Conservation (phyloP, 2,113 vertebrate species). For the Rhineura floridana region DNA sequence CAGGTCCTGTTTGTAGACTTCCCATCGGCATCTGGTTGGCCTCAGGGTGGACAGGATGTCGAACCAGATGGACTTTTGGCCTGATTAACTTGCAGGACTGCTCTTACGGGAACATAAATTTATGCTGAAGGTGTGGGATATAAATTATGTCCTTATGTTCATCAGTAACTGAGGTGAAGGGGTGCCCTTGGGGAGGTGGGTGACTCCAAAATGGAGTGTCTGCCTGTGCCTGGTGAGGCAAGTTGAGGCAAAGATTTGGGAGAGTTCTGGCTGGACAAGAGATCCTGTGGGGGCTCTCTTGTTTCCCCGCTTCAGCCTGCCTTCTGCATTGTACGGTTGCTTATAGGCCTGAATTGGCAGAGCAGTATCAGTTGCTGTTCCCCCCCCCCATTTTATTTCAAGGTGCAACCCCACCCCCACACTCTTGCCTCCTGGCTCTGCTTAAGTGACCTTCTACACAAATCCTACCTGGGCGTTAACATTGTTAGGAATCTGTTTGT, state of each 20-base stretch:
- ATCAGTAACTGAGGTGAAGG: neutral
- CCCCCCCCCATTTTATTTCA: too few relatives aligned
- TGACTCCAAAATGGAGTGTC: neutral
- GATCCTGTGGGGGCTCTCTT: neutral
- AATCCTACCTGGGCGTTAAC: conserved; percentile 81
- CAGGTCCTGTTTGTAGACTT: neutral
- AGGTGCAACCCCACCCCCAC: too few relatives aligned
- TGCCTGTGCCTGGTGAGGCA: too few relatives aligned
- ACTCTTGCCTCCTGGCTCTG: conserved; percentile 56
- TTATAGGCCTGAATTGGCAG: neutral
- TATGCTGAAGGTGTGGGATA: too few relatives aligned
- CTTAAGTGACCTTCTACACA: conserved; percentile 75
- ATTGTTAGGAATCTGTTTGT: conserved; percentile 83
- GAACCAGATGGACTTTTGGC: neutral
- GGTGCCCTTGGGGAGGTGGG: neutral
- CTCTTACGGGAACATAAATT: too few relatives aligned
- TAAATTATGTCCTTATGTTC: neutral
- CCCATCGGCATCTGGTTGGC: neutral
- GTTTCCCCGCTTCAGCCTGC: neutral
- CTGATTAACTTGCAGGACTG: neutral
- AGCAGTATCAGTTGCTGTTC: too few relatives aligned
- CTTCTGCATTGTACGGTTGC: neutral
- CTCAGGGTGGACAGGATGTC: neutral
- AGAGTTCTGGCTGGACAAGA: neutral
- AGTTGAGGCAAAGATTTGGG: neutral